A percentile compares a stretch with the other conserved stretches of the same genome.
phyloP scores from a whole-genome alignment of 2,797 vertebrate genomes.

The Acropternis orthonyx region DNA sequence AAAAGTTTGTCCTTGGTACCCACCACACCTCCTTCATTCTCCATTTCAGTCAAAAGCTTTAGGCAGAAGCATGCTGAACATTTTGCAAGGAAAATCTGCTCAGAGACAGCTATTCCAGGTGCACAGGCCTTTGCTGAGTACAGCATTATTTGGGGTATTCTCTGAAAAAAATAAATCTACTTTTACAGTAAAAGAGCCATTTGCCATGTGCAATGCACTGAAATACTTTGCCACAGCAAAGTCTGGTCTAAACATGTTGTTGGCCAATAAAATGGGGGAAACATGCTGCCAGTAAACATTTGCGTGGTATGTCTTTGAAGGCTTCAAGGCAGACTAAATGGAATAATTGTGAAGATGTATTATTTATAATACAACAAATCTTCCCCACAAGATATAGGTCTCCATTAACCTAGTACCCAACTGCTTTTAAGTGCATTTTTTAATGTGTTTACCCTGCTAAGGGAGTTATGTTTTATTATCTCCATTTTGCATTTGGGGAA shows the following conservation, averaged over 20 bases:
- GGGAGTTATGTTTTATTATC: constrained; percentile 70
- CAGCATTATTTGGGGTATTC: constrained; percentile 54
- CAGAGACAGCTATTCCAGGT: constrained; percentile 45
- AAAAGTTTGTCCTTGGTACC: constrained; percentile 1
- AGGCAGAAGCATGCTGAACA: not conserved
- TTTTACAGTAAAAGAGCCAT: constrained; percentile 55
- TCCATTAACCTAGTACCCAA: constrained; percentile 70
- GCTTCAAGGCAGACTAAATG: constrained; percentile 71
- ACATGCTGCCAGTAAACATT: constrained; percentile 69
- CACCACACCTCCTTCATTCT: not conserved
- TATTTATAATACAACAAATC: constrained; percentile 70
- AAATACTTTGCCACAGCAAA: constrained; percentile 68
- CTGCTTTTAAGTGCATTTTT: constrained; percentile 68
- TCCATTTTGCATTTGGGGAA: constrained; percentile 68
- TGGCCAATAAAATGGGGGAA: constrained; percentile 68
- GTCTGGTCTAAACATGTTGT: constrained; percentile 70
- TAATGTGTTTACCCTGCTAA: constrained; percentile 70
- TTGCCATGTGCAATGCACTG: constrained; percentile 51
- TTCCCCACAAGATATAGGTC: constrained; percentile 69
- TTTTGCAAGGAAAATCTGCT: constrained; percentile 16
- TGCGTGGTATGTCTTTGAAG: constrained; percentile 71
- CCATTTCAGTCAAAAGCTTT: not conserved
- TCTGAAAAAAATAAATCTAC: not conserved
- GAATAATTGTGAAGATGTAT: constrained; percentile 68
- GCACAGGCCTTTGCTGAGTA: constrained; percentile 49